A percentile compares a stretch with the other conserved stretches of the same genome.
Conservation (phyloP, 2,797 vertebrate species). For the Myotis vivesi region DNA sequence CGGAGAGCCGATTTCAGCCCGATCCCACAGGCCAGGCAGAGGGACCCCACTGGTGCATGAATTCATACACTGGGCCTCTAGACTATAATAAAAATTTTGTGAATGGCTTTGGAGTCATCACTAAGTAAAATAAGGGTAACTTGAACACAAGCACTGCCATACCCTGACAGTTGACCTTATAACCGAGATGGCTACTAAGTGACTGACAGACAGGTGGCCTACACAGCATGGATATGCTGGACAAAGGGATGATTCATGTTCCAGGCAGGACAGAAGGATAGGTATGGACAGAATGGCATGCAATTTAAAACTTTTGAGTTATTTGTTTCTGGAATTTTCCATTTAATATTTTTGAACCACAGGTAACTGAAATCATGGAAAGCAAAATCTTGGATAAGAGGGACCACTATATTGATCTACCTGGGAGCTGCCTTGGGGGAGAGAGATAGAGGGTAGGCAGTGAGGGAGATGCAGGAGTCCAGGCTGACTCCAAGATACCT, state of each 20-base stretch:
- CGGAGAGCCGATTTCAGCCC: fast-evolving
- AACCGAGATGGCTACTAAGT: neutral
- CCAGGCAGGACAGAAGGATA: neutral
- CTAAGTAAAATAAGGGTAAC: neutral
- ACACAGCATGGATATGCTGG: neutral
- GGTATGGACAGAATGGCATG: neutral
- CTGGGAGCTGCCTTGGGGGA: neutral
- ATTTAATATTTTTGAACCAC: neutral
- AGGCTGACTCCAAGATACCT: neutral
- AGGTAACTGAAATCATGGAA: neutral
- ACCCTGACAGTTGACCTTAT: neutral
- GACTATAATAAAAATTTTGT: neutral
- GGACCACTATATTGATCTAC: neutral
- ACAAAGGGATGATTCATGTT: neutral
- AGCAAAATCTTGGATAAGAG: neutral
- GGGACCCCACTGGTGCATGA: too few species aligned
- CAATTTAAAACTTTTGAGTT: neutral
- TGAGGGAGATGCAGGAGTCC: neutral
- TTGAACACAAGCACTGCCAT: neutral
- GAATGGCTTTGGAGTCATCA: neutral
- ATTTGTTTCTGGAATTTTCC: neutral
- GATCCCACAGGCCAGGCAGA: too few species aligned
- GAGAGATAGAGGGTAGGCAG: neutral
- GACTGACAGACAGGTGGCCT: neutral
- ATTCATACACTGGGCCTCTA: too few species aligned